Base-by-base conservation (phyloP, 2,888 invertebrate genomes). In the Pycnomerus fuliginosus region DNA sequence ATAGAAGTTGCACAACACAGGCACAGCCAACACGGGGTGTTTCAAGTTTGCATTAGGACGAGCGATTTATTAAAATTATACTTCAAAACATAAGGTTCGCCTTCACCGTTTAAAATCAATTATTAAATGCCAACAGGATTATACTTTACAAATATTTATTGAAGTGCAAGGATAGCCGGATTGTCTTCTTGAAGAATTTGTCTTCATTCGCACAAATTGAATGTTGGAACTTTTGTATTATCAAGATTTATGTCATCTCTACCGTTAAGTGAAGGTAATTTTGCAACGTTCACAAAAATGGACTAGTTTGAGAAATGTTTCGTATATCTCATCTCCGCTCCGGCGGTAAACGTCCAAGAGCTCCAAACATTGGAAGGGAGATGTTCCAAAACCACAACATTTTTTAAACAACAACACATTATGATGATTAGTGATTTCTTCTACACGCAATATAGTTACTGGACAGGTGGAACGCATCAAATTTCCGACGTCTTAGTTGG, bases 181-280 rank as follows among this genome's bases (percentile, higher is more conserved):
- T n/a, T n/a, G n/a, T n/a, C n/a, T n/a, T n/a, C n/a, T n/a, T n/a
- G n/a, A 47, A 41, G 44, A 56, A 63, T 61, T 61, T 61, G 61
- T 65, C 62, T 61, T 62, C 56, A 61, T 62, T 61, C 56, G 39
- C 51, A 52, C 53, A 65, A 65, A 64, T 64, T 64, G 62, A 65
- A 65, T 64, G 61, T 58, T 62, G 58, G 61, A 64, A 64, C 62
- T 64, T 63, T 57, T 58, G 58, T 62, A 64, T 66, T 64, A 65
- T 67, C 64, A 65, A 65, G 65, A 65, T 64, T 67, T 67, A 67
- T 64, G 63, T 57, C 60, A 61, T 59, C 58, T 59, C 53, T 60
- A 58, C 47, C 53, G 57, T 56, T 61, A 58, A 61, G 60, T 55
- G 60, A 48, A 50, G 46, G 56, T 55, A 55, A 54, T 57, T 54